phyloP scores from a whole-genome alignment of 2,888 invertebrate species.

The Catocala nupta region DNA sequence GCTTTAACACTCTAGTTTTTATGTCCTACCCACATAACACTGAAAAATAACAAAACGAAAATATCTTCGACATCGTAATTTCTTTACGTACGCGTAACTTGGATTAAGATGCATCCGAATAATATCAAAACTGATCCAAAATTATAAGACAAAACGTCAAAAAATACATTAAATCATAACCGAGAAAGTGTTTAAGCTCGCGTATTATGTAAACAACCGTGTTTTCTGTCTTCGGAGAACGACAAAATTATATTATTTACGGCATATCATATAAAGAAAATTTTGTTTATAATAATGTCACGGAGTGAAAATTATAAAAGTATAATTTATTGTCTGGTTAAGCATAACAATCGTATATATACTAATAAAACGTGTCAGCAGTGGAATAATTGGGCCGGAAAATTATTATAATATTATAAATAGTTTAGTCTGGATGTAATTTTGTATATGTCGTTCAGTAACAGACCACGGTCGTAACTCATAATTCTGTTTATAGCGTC shows the following conservation, averaged over 20 bases:
- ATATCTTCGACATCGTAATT: constrained; percentile 35
- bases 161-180: constrained; percentile 53
- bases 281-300: constrained; percentile 76
- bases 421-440: constrained; percentile 83
- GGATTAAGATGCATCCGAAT: constrained; percentile 43
- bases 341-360: constrained; percentile 82
- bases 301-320: constrained; percentile 69
- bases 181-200: constrained; percentile 49
- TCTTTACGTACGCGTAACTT: constrained; percentile 27
- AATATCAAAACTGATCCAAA: constrained; percentile 48
- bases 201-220: constrained; percentile 69
- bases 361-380: constrained; percentile 84
- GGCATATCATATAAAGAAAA: constrained; percentile 52
- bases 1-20: constrained; percentile 18
- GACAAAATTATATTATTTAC: constrained; percentile 68
- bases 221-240: constrained; percentile 61
- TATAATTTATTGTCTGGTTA: constrained; percentile 71
- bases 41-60: constrained; percentile 31
- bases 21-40: constrained; percentile 32
- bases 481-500: constrained; percentile 69
- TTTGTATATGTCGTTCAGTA: constrained; percentile 77
- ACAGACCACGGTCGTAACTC: constrained; percentile 79
- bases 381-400: constrained; percentile 83
- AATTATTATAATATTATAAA: constrained; percentile 86
- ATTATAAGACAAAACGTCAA: constrained; percentile 51